Evolutionary conservation across 2,113 vertebrate genomes (phyloP).

Genomic region (Myxocyprinus asiaticus): DNA sequence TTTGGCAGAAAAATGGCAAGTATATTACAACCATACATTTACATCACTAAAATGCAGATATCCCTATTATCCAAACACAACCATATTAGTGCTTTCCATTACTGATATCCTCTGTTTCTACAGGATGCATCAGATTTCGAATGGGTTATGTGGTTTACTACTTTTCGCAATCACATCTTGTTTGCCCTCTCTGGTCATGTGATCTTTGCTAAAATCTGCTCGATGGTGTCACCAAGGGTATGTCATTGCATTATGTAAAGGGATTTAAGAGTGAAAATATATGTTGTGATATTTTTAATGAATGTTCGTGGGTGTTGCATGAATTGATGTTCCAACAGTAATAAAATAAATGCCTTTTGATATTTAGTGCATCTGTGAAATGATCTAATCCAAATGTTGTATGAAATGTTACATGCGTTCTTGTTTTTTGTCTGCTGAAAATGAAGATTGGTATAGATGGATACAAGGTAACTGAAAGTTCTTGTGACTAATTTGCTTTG

Average conservation of each 20-base stretch:
- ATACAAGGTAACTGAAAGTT: constrained; percentile 70
- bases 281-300: background rate
- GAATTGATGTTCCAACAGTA: background rate
- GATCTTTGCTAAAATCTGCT: constrained; percentile 93
- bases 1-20: constrained; percentile 96
- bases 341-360: background rate
- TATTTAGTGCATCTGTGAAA: background rate
- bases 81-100: background rate
- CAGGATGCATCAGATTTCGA: constrained; percentile 95
- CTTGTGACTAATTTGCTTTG: background rate
- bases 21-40: background rate
- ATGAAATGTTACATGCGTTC: constrained; percentile 49
- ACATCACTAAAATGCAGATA: too few species aligned
- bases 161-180: constrained; percentile 91
- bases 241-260: background rate
- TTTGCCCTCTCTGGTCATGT: constrained; percentile 91
- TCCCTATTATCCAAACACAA: background rate
- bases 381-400: background rate
- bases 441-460: constrained; percentile 72
- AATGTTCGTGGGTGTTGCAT: constrained; percentile 3
- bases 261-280: background rate
- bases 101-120: constrained; percentile 8
- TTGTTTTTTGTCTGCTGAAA: constrained; percentile 67
- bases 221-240: constrained; percentile 87
- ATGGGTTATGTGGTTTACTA: constrained; percentile 98